Base-by-base conservation (phyloP, 2,113 vertebrate species). In the Rhadina sibilatrix region DNA sequence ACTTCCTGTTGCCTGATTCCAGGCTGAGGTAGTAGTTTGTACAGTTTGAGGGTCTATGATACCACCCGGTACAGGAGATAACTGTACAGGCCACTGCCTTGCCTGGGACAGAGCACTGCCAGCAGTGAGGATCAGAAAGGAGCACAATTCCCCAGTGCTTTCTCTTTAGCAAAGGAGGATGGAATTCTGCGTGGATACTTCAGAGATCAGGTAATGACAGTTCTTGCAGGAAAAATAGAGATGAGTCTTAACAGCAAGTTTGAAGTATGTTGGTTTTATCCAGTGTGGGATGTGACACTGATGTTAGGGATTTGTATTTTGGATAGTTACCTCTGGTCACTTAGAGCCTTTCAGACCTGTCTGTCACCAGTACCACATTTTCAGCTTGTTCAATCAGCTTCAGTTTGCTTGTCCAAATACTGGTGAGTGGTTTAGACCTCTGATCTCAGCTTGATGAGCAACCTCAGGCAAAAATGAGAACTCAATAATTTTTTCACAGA, bases 1-100 rank as follows among this genome's bases (percentile, higher is more conserved):
- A 6, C 44, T 89, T 89, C 57, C 38, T 96, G 94, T 83, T 98
- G 97, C 99, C 98, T 99, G 98, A 97, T 97, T 98, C 98, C 99
- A 98, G 98, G 98, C 99, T 99, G 99, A 99, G 99, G 99, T 99
- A 99, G 99, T 99, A 99, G 99, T 99, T 99, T 99, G 99, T 99
- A 99, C 99, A 99, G 99, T 99, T 99, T 99, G 98, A 99, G 99
- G 99, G 99, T 99, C 98, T 99, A 98, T 99, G 99, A 99, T 99
- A 99, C 98, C 99, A 98, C 99, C 99, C 99, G 98, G 99, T 99
- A 99, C 98, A 99, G 99, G 99, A 99, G 99, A 99, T 99, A 99
- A 99, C 99, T 99, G 99, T 99, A 99, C 99, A 99, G 99, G 98
- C 99, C 98, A 99, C 99, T 99, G 99, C 99, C 99, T 99, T 99